Evolutionary conservation across 2,888 invertebrate genomes (phyloP).

Genomic region (Chouioia cunea): DNA sequence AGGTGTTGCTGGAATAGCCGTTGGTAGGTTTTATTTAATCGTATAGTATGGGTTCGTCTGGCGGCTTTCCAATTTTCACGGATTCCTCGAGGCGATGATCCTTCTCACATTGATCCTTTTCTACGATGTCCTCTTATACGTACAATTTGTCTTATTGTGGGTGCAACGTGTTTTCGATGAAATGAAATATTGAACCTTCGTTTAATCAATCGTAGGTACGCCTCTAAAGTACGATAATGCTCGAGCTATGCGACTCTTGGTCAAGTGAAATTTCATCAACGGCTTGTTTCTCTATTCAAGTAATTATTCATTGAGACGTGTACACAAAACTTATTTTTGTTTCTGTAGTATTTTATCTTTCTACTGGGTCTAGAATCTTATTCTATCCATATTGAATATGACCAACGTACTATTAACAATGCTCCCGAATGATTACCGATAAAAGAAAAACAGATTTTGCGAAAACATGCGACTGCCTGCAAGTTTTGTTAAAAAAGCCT

Average conservation of each 20-base stretch:
- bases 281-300: too few relatives aligned
- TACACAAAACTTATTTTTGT: too few relatives aligned
- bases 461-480: neutral
- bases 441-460: neutral
- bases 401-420: neutral
- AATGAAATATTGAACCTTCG: neutral
- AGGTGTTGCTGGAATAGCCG: constrained; percentile 45
- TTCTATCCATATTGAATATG: constrained; percentile 7
- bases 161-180: neutral
- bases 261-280: neutral
- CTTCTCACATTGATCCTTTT: neutral
- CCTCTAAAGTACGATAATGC: constrained; percentile 5
- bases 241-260: neutral
- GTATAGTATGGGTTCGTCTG: too few relatives aligned
- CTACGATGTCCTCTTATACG: neutral
- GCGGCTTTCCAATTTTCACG: constrained; percentile 29
- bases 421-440: constrained; percentile 6
- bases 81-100: constrained; percentile 38
- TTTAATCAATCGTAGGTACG: neutral
- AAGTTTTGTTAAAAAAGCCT: too few relatives aligned
- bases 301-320: constrained; percentile 4
- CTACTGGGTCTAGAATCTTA: constrained; percentile 1
- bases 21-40: neutral
- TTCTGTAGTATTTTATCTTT: constrained; percentile 1
- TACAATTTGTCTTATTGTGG: neutral